Conservation (phyloP, 2,888 invertebrate species). For the Yponomeuta malinellus region DNA sequence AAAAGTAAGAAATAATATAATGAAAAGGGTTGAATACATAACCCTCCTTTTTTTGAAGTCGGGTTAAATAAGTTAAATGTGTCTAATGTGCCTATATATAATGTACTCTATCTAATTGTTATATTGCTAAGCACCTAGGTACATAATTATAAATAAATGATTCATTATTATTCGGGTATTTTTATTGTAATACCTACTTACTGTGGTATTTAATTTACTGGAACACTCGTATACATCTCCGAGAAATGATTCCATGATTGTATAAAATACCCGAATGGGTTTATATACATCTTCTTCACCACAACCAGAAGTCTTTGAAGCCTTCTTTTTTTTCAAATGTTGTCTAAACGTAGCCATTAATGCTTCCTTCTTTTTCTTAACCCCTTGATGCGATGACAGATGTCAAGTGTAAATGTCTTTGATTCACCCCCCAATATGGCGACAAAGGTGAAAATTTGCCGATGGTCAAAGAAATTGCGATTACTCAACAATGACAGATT, state of each 20-base stretch:
- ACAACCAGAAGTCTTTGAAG: constrained; percentile 22
- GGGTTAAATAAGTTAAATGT: too few relatives aligned
- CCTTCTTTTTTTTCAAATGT: constrained; percentile 23
- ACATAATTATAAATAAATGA: too few relatives aligned
- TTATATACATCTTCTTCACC: constrained; percentile 24
- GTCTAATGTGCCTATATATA: too few relatives aligned
- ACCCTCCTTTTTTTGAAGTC: too few relatives aligned
- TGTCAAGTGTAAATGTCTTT: too few relatives aligned
- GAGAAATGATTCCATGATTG: constrained; percentile 24
- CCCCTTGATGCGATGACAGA: too few relatives aligned
- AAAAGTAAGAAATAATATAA: constrained; percentile 7
- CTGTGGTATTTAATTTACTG: constrained; percentile 16
- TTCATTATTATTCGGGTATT: background rate
- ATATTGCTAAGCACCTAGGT: too few relatives aligned
- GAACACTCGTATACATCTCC: constrained; percentile 19
- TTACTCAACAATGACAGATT: too few relatives aligned
- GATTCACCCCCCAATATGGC: too few relatives aligned
- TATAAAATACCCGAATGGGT: constrained; percentile 24
- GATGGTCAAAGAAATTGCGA: too few relatives aligned
- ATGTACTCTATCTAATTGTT: too few relatives aligned
- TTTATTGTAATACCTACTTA: constrained; percentile 21
- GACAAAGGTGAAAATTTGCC: too few relatives aligned
- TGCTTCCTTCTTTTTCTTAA: constrained; percentile 18
- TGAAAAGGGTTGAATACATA: constrained; percentile 16
- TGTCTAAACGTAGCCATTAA: constrained; percentile 23